Conservation (phyloP, 2,888 invertebrate species). For the Clistopyga incitator region DNA sequence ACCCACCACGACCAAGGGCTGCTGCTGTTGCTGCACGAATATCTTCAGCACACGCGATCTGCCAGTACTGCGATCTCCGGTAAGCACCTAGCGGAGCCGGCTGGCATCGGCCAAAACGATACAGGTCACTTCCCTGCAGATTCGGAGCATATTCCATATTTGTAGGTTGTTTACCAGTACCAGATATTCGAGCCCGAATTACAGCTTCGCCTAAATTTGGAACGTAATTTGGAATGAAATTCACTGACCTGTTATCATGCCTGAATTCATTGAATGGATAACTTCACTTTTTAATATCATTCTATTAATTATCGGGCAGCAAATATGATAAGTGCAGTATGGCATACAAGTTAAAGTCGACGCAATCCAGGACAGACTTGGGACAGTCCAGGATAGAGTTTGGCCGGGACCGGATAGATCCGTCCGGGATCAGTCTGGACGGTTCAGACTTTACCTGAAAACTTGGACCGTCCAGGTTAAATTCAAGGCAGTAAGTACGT, state of each 20-base stretch:
- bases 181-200: background rate
- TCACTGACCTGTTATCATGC: background rate
- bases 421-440: too few species aligned
- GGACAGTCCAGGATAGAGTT: too few species aligned
- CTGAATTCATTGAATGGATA: background rate
- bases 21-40: constrained; percentile 33
- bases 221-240: background rate
- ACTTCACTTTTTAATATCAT: background rate
- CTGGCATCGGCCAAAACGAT: constrained; percentile 12
- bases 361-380: too few species aligned
- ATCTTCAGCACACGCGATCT: constrained; percentile 47
- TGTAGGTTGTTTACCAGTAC: background rate
- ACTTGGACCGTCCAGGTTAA: too few species aligned
- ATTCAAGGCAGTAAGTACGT: too few species aligned
- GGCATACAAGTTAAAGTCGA: too few species aligned
- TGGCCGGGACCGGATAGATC: too few species aligned
- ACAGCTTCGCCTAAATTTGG: background rate
- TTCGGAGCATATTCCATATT: constrained; percentile 4
- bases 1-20: constrained; percentile 33
- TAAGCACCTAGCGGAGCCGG: constrained; percentile 13
- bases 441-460: too few species aligned
- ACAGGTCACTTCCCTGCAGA: constrained; percentile 12
- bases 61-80: constrained; percentile 38
- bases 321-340: too few species aligned
- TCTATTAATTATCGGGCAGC: too few species aligned